Percentiles rank a stretch among this genome's conserved stretches.
These are phyloP conservation scores for Triops longicaudatus DNA, from an alignment of 1,140 invertebrate genomes.

Conservation along the genomic window DNA sequence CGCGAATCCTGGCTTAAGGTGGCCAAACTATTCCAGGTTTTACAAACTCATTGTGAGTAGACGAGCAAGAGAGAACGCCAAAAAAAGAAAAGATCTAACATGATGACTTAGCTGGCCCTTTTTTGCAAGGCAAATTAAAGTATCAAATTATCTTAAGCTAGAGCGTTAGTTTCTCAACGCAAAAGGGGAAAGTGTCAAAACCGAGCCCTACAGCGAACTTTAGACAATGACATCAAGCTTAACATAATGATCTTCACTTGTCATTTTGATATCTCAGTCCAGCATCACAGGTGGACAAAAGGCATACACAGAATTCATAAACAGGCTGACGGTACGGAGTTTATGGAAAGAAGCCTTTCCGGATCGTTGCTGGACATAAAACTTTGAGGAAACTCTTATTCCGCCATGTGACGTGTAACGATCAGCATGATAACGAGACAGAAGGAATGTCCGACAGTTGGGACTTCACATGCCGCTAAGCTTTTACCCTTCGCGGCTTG, in stretches of 20 bases:
- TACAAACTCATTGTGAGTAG: not conserved
- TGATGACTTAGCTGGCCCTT: not conserved
- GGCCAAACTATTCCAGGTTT: not conserved
- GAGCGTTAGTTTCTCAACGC: not conserved
- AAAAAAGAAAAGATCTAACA: not conserved
- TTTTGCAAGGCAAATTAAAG: constrained; percentile 8
- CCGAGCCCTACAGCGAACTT: not conserved
- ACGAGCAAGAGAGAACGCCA: not conserved
- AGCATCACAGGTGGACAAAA: not conserved
- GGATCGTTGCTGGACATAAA: not conserved
- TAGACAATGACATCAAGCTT: constrained; percentile 12
- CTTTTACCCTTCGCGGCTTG: not conserved
- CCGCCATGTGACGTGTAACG: not conserved
- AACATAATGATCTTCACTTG: not conserved
- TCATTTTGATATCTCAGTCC: constrained; percentile 12
- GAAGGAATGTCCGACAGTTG: not conserved
- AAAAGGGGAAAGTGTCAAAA: not conserved
- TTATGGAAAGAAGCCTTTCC: too few species aligned
- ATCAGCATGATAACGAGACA: not conserved
- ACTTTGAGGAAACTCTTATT: not conserved
- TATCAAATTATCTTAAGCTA: not conserved
- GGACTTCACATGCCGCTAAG: not conserved
- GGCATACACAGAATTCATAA: constrained; percentile 2
- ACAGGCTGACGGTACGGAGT: not conserved
- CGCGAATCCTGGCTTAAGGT: not conserved